phyloP scores from a whole-genome alignment of 2,113 vertebrate species.

The Spea bombifrons region DNA sequence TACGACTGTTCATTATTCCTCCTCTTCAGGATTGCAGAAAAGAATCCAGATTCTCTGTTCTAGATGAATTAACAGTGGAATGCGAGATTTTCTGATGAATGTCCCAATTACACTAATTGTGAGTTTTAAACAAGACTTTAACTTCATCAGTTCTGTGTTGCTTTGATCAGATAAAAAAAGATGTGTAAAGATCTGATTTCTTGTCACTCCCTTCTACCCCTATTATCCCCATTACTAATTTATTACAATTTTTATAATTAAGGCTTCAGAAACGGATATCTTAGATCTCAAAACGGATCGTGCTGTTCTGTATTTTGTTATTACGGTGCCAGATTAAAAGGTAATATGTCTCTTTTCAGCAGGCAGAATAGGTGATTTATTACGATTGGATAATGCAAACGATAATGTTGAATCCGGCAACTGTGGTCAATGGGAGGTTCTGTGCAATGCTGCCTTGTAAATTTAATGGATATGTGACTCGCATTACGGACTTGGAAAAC shows the following conservation, averaged over 20 bases:
- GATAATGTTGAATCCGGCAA: too few species aligned
- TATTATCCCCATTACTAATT: constrained; percentile 30
- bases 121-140: constrained; percentile 45
- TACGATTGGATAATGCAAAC: background rate
- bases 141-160: constrained; percentile 29
- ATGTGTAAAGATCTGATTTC: constrained; percentile 37
- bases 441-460: too few species aligned
- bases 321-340: constrained; percentile 18
- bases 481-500: too few species aligned
- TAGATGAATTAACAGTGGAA: constrained; percentile 46
- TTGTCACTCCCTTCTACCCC: constrained; percentile 22
- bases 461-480: too few species aligned
- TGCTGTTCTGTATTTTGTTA: background rate
- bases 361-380: background rate
- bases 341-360: background rate
- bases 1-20: constrained; percentile 44
- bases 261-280: constrained; percentile 26
- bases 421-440: too few species aligned
- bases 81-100: constrained; percentile 45
- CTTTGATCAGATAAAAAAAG: constrained; percentile 43
- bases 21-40: constrained; percentile 38
- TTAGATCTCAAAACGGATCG: constrained; percentile 26
- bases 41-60: constrained; percentile 16
- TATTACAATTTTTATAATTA: constrained; percentile 44
- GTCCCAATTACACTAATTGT: constrained; percentile 47